Evolutionary conservation across 2,888 invertebrate genomes (phyloP), one percentile per base, ranked within the genome.

Genomic region (Folsomia manolachei): DNA sequence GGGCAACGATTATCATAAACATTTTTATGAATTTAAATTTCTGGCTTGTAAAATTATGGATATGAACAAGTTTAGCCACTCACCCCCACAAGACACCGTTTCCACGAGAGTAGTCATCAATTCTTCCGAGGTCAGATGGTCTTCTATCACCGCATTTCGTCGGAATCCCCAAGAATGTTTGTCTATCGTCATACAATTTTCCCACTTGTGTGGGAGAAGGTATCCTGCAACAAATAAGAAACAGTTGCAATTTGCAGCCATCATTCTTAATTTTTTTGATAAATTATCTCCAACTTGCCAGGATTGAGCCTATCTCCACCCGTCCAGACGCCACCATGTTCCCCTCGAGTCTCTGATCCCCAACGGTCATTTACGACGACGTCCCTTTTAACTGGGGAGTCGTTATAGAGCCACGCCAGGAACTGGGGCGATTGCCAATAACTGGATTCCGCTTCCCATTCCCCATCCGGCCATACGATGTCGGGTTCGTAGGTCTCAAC

Each of bases 351-450:
- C 2, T 88, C 90, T 4, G 84, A 86, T 0, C 97, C 97, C 97
- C 97, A 97, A 79, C 97, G 88, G 84, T 98, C 97, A 83, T 98
- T 98, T 0, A 91, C 91, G 0, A 97, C 95, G 0, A 98, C 89
- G 2, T 89, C 90, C 78, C 95, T 89, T 81, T 90, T 91, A 0
- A 97, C 93, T 0, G 94, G 93, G 82, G 95, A 95, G 82, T 94
- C 56, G 56, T 56, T 56, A n/a, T 56, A 56, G 4, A 56, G 56
- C 95, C 95, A 96, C 0, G 95, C 90, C 1, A 97, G 85, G 81
- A 97, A 92, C 71, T 92, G 90, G 61, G 89, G 90, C 0, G 94
- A 89, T 78, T 88, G 88, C 94, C 94, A 97, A 82, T 96, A 96
- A 0, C 86, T 56, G 4, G 18, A 18, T 4, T 4, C 11, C n/a